phyloP scores from a whole-genome alignment of 2,797 vertebrate species.

The Phoebastria nigripes region DNA sequence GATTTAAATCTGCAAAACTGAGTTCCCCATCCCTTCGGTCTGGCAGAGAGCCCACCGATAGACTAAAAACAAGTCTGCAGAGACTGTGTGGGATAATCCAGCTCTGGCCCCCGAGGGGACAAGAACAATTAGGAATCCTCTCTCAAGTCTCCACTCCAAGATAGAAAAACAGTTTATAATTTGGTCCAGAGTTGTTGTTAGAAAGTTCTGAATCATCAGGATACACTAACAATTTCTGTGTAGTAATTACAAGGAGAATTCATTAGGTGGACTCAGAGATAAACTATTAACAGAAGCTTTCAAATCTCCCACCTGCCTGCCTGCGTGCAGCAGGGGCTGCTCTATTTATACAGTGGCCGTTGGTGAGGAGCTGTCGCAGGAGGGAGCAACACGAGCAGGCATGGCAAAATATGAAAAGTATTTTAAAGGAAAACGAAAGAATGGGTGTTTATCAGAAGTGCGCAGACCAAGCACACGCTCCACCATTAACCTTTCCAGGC shows the following conservation, averaged over 20 bases:
- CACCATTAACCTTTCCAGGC: not conserved
- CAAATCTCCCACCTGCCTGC: slow-evolving; percentile 27
- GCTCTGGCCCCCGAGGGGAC: slow-evolving; percentile 27
- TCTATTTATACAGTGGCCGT: not conserved
- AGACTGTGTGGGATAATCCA: slow-evolving; percentile 55
- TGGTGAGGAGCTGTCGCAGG: not conserved
- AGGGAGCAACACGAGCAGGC: not conserved
- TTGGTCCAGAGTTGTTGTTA: slow-evolving; percentile 45
- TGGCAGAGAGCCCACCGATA: slow-evolving; percentile 26
- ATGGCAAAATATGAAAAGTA: not conserved
- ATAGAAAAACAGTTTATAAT: slow-evolving; percentile 61
- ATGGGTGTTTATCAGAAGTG: not conserved
- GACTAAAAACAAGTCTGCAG: slow-evolving; percentile 34
- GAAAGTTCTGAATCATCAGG: slow-evolving; percentile 60
- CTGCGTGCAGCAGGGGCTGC: not conserved
- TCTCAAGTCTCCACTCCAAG: slow-evolving; percentile 59
- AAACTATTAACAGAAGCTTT: slow-evolving; percentile 40
- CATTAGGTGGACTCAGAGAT: not conserved
- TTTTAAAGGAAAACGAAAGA: slow-evolving; percentile 10
- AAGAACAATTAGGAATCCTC: slow-evolving; percentile 57
- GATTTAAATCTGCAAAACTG: slow-evolving; percentile 37
- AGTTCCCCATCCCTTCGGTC: not conserved
- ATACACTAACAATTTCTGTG: slow-evolving; percentile 45
- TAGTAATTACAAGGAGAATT: slow-evolving; percentile 17
- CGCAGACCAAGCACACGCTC: not conserved